Conservation (phyloP, 2,888 invertebrate species). For the Ypsolopha sequella region DNA sequence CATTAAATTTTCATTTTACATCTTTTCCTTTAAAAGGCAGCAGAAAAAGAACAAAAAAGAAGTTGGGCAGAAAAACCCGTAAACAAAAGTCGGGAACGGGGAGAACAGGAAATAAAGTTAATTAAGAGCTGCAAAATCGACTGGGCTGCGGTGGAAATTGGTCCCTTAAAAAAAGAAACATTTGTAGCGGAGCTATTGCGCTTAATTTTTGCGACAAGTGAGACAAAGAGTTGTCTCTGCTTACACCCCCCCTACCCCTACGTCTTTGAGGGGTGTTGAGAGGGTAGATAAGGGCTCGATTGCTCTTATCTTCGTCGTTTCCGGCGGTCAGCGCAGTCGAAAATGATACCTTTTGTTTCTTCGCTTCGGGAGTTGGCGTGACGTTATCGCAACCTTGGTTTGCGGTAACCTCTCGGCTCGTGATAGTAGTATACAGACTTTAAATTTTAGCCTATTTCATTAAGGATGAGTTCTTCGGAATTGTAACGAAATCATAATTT, state of each 20-base stretch:
- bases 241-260: not conserved
- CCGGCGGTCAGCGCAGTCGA: constrained; percentile 57
- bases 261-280: constrained; percentile 12
- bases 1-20: constrained; percentile 69
- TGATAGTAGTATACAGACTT: constrained; percentile 30
- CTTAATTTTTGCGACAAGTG: constrained; percentile 71
- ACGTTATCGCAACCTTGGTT: constrained; percentile 54
- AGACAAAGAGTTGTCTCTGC: constrained; percentile 40
- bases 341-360: constrained; percentile 66
- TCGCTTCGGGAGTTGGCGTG: constrained; percentile 59
- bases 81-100: constrained; percentile 64
- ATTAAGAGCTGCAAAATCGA: constrained; percentile 70
- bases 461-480: no score
- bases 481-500: no score
- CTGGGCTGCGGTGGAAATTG: constrained; percentile 70
- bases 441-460: no score
- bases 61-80: constrained; percentile 29
- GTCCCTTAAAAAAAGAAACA: constrained; percentile 67
- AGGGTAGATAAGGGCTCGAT: constrained; percentile 55
- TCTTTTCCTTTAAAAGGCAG: constrained; percentile 66
- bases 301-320: constrained; percentile 51
- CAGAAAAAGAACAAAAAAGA: constrained; percentile 65
- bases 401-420: constrained; percentile 56
- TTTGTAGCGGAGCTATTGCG: constrained; percentile 68
- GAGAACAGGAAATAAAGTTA: constrained; percentile 71